phyloP scores from a whole-genome alignment of 2,113 vertebrate genomes.

The Nipponia nippon region DNA sequence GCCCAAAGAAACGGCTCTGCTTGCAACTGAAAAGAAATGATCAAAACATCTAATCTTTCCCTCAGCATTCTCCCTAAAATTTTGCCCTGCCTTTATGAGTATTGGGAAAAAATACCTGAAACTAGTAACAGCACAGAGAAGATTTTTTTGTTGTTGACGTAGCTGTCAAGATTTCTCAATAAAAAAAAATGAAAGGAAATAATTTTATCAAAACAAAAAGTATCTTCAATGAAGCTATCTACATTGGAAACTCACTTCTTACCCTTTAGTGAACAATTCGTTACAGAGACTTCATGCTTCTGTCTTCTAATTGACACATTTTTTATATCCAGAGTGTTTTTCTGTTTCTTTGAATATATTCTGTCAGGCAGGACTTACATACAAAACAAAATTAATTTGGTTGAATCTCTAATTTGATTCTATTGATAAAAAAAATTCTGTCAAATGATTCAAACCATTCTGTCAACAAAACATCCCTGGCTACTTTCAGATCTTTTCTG shows the following conservation, averaged over 20 bases:
- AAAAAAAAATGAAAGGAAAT: neutral
- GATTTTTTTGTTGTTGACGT: neutral
- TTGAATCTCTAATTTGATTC: slow-evolving; percentile 35
- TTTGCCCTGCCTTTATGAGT: neutral
- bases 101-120: neutral
- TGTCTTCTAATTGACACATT: slow-evolving; percentile 26
- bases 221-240: slow-evolving; percentile 6
- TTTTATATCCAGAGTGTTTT: neutral
- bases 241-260: neutral
- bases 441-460: slow-evolving; percentile 7
- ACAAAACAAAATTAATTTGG: slow-evolving; percentile 23
- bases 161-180: neutral
- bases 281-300: slow-evolving; percentile 2
- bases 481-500: slow-evolving; percentile 15
- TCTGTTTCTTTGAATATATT: slow-evolving; percentile 10
- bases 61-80: neutral
- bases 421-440: slow-evolving; percentile 1
- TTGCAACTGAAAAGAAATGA: neutral
- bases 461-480: slow-evolving; percentile 1
- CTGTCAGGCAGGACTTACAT: slow-evolving; percentile 3
- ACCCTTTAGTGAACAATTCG: slow-evolving; percentile 25
- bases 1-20: neutral
- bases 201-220: neutral
- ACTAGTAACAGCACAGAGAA: neutral
- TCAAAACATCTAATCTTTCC: neutral